Conservation (phyloP, 2,797 vertebrate species). For the Lacerta agilis region DNA sequence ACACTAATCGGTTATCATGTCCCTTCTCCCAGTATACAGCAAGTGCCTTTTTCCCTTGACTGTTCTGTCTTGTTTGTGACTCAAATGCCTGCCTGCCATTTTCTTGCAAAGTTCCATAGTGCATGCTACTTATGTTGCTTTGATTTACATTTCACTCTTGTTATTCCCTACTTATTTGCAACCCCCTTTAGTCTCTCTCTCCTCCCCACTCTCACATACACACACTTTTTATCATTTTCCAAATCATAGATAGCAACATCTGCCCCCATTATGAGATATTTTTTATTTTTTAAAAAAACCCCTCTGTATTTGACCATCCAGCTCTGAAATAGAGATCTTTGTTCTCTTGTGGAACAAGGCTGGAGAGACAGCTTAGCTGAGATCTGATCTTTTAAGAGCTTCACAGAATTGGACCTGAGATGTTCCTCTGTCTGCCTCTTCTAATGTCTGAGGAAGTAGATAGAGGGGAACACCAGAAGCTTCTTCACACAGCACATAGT, state of each 20-base stretch:
- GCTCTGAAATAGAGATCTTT: background rate
- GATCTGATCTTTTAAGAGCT: background rate
- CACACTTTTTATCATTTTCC: background rate
- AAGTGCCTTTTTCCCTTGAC: constrained; percentile 21
- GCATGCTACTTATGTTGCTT: constrained; percentile 14
- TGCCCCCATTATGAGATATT: background rate
- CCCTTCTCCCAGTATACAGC: background rate
- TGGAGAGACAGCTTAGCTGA: background rate
- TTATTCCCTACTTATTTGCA: constrained; percentile 30
- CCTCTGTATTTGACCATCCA: background rate
- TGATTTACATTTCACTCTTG: background rate
- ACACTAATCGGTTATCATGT: constrained; percentile 10
- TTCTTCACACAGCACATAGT: background rate
- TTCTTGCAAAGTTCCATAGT: background rate
- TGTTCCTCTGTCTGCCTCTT: constrained; percentile 21
- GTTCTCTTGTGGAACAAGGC: background rate
- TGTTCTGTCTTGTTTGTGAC: constrained; percentile 40
- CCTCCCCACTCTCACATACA: no score
- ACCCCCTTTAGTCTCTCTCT: background rate
- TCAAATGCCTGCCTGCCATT: background rate
- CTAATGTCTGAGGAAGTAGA: background rate
- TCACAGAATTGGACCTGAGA: background rate
- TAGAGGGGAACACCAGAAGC: background rate
- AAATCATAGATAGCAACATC: background rate
- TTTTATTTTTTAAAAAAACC: background rate